phyloP scores from a whole-genome alignment of 2,797 vertebrate genomes.

The Myotis vivesi region DNA sequence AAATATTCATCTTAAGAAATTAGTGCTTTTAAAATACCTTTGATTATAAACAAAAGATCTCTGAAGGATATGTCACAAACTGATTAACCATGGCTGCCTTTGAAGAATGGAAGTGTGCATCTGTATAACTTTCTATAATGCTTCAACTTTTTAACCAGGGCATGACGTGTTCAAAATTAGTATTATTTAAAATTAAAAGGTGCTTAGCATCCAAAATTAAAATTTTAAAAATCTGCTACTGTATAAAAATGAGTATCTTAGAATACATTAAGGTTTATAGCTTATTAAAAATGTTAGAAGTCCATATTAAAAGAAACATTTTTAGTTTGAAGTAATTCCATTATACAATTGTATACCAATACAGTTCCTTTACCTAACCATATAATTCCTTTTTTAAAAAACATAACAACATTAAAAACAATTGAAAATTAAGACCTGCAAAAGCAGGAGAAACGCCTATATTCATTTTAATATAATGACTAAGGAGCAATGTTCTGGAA shows the following conservation, averaged over 20 bases:
- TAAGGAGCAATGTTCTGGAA: background rate
- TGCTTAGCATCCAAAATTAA: conserved; percentile 25
- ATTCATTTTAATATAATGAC: conserved; percentile 23
- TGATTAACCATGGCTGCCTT: background rate
- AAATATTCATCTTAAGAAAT: conserved; percentile 44
- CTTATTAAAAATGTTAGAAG: conserved; percentile 26
- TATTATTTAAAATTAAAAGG: conserved; percentile 51
- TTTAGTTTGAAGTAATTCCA: conserved; percentile 47
- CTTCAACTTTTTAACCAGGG: conserved; percentile 12
- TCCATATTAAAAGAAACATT: conserved; percentile 9
- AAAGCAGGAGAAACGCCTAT: background rate
- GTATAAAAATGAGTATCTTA: conserved; percentile 21
- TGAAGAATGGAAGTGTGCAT: background rate
- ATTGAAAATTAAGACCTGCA: background rate
- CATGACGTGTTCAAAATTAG: conserved; percentile 26
- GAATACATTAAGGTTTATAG: background rate
- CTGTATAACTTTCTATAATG: background rate
- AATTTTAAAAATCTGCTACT: background rate
- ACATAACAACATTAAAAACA: conserved; percentile 20
- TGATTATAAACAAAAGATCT: conserved; percentile 10
- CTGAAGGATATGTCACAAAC: conserved; percentile 17
- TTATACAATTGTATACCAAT: background rate
- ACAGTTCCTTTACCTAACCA: background rate
- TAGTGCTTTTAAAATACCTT: conserved; percentile 12
- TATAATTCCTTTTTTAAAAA: background rate